Evolutionary conservation across 1,140 invertebrate genomes (phyloP).

Genomic region (Druon quercuslanigerum): DNA sequence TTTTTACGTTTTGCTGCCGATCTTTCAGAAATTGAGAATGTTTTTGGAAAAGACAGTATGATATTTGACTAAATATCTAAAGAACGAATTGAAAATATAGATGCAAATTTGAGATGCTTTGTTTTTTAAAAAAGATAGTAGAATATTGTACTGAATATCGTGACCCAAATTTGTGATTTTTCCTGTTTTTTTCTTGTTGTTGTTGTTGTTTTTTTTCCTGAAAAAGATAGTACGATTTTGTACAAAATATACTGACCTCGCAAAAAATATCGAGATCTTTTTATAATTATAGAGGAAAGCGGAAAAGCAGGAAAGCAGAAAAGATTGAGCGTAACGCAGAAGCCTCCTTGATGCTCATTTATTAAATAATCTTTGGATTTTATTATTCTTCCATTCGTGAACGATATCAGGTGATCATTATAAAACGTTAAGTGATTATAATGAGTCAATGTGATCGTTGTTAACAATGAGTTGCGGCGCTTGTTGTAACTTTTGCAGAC

Average conservation of each 20-base stretch:
- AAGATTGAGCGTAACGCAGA: background rate
- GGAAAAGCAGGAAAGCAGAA: background rate
- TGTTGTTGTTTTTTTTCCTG: too few relatives aligned
- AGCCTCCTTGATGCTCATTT: background rate
- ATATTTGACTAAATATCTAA: too few relatives aligned
- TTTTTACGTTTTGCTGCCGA: too few relatives aligned
- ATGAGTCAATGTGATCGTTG: slow-evolving; percentile 15
- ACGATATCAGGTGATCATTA: slow-evolving; percentile 16
- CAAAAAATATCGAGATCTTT: background rate
- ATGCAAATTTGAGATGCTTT: background rate
- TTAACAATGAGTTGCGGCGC: slow-evolving; percentile 1
- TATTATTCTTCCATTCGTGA: slow-evolving; percentile 16
- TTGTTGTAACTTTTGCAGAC: background rate
- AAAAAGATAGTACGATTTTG: background rate
- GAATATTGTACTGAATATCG: too few relatives aligned
- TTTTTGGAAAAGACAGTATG: too few relatives aligned
- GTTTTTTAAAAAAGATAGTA: background rate
- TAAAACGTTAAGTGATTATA: slow-evolving; percentile 15
- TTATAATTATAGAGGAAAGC: background rate
- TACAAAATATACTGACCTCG: too few relatives aligned
- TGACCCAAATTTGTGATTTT: too few relatives aligned
- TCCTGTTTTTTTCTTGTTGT: too few relatives aligned
- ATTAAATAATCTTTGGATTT: slow-evolving; percentile 11
- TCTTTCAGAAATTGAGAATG: too few relatives aligned
- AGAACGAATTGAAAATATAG: too few relatives aligned